phyloP scores from a whole-genome alignment of 2,113 vertebrate genomes.

The Pachyramphus minor region DNA sequence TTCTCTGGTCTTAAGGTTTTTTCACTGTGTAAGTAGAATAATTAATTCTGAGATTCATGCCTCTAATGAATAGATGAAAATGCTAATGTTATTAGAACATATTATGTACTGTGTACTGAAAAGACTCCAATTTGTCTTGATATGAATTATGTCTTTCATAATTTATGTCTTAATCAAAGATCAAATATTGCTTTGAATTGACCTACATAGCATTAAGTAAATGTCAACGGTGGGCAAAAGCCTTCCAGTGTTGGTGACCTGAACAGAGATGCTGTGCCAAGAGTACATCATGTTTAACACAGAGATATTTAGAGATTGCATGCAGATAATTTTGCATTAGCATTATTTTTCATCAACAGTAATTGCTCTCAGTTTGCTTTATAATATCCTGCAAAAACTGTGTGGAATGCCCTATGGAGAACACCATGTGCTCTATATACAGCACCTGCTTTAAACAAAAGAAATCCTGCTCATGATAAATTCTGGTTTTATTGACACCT shows the following conservation, averaged over 20 bases:
- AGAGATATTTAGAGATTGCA: neutral
- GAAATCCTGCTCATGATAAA: neutral
- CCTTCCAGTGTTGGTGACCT: neutral
- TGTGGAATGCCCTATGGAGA: neutral
- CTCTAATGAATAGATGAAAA: neutral
- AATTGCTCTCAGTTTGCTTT: neutral
- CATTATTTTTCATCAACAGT: neutral
- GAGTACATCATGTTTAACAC: neutral
- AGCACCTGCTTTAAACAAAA: neutral
- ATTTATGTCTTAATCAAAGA: constrained; percentile 31
- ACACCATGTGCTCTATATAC: neutral
- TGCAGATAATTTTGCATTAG: neutral
- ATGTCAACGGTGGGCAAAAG: neutral
- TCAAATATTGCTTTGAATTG: constrained; percentile 12
- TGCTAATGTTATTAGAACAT: neutral
- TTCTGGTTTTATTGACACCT: neutral
- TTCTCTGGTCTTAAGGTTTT: neutral
- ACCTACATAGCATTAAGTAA: neutral
- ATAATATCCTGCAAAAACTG: neutral
- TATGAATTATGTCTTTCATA: neutral
- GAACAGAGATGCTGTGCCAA: neutral
- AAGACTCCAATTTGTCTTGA: constrained; percentile 15
- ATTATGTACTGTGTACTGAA: neutral
- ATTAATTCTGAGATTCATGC: neutral
- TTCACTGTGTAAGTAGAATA: neutral